These are phyloP conservation scores for Aurelia aurita DNA, from an alignment of 30 jellyfish, hydroid and myxozoan genomes.

Conservation along the genomic window DNA sequence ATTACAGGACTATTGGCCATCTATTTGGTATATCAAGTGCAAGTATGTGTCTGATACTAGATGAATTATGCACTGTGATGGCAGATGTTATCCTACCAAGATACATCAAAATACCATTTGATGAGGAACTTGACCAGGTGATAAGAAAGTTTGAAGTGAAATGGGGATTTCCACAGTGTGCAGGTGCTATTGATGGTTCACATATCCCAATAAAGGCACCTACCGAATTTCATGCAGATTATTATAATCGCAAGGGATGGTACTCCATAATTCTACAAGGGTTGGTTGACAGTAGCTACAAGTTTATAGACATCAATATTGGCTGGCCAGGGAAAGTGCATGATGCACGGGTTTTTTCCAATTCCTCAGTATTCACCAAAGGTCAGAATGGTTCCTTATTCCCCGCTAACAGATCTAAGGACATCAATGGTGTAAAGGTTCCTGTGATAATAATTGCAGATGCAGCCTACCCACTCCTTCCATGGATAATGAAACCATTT, in stretches of 20 bases:
- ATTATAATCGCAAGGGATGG: constrained; percentile 39
- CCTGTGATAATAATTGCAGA: constrained; percentile 37
- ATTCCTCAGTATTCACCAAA: constrained; percentile 14
- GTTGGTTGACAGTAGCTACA: constrained; percentile 16
- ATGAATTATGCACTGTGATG: constrained; percentile 4
- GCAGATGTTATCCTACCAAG: background rate
- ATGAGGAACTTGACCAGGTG: background rate
- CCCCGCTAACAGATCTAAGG: constrained; percentile 4
- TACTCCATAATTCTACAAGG: constrained; percentile 18
- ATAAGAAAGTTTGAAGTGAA: background rate
- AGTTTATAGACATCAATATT: constrained; percentile 14
- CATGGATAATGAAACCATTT: constrained; percentile 48
- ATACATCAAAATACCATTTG: constrained; percentile 4
- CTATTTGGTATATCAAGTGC: background rate
- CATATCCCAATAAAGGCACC: constrained; percentile 41
- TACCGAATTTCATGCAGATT: constrained; percentile 11
- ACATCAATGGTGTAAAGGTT: constrained; percentile 49
- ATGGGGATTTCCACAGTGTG: constrained; percentile 43
- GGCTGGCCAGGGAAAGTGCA: constrained; percentile 63
- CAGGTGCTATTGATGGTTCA: constrained; percentile 34
- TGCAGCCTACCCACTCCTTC: constrained; percentile 41
- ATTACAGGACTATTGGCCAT: constrained; percentile 21
- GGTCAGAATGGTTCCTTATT: constrained; percentile 30
- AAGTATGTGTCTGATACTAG: background rate
- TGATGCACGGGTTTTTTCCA: constrained; percentile 49